Conservation (phyloP, 2,888 invertebrate species). For the Serripes groenlandicus region DNA sequence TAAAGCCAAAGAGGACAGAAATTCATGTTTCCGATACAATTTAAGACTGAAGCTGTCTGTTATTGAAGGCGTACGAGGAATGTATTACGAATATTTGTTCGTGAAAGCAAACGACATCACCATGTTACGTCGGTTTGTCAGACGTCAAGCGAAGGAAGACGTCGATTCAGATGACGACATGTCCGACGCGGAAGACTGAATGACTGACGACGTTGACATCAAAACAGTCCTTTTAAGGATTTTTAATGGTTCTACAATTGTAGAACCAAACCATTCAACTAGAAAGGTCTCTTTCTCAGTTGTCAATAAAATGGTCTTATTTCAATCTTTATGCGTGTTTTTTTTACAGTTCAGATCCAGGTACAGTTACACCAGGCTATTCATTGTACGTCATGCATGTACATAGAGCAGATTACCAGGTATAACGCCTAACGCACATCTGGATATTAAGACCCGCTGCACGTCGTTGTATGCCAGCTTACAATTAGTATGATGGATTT, state of each 20-base stretch:
- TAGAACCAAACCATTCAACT: neutral
- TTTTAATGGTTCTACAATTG: conserved; percentile 8
- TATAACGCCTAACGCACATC: too few species aligned
- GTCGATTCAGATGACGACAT: neutral
- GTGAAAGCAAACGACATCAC: conserved; percentile 16
- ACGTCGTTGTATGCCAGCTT: too few species aligned
- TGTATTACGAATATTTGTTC: conserved; percentile 11
- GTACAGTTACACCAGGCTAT: too few species aligned
- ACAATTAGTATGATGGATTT: too few species aligned
- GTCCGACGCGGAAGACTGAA: neutral
- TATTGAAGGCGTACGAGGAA: conserved; percentile 5
- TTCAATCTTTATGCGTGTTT: too few species aligned
- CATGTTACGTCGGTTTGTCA: conserved; percentile 13
- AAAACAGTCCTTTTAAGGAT: conserved; percentile 17
- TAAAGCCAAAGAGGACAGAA: conserved; percentile 1
- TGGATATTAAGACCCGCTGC: too few species aligned
- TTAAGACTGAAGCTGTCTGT: conserved; percentile 10
- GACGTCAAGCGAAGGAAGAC: neutral
- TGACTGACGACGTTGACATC: neutral
- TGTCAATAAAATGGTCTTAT: too few species aligned
- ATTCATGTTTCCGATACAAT: neutral
- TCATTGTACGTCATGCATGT: too few species aligned
- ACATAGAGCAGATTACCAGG: too few species aligned
- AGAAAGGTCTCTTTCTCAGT: neutral
- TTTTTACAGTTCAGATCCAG: too few species aligned